A percentile compares a stretch with the other conserved stretches of the same genome.
These are phyloP conservation scores for Amiota minor DNA, from an alignment of 2,888 invertebrate genomes.

Conservation along the genomic window DNA sequence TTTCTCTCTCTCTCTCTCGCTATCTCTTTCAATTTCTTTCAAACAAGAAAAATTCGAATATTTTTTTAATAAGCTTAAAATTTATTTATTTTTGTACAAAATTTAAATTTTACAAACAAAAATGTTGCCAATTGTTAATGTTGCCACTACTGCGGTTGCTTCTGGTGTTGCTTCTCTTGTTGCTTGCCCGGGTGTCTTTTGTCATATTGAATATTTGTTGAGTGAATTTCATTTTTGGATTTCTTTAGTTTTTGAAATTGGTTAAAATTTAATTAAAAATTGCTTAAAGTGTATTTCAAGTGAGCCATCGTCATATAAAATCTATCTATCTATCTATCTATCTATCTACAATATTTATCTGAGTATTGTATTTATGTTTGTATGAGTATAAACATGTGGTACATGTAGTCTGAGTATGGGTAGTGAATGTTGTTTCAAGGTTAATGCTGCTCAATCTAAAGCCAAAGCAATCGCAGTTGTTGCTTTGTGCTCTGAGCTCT, in stretches of 20 bases:
- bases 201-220: conserved; percentile 26
- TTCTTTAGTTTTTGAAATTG: conserved; percentile 54
- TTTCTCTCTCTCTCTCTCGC: conserved; percentile 21
- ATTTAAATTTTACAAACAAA: neutral
- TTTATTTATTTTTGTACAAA: conserved; percentile 45
- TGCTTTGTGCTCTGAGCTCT: too few relatives aligned
- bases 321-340: too few relatives aligned
- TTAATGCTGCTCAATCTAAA: conserved; percentile 8
- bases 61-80: conserved; percentile 55
- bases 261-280: conserved; percentile 57
- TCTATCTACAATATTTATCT: too few relatives aligned
- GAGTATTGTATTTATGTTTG: too few relatives aligned
- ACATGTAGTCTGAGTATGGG: conserved; percentile 35
- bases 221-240: conserved; percentile 6
- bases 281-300: conserved; percentile 14
- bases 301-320: too few relatives aligned
- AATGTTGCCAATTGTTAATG: too few relatives aligned
- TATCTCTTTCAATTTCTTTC: conserved; percentile 30
- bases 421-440: conserved; percentile 29
- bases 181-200: conserved; percentile 22
- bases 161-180: conserved; percentile 25
- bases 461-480: neutral
- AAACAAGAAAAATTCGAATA: too few relatives aligned
- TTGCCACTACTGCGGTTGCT: too few relatives aligned
- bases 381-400: conserved; percentile 43